These are phyloP conservation scores for Exaiptasia diaphana DNA, from an alignment of 64 coral and sea anemone species.

Conservation along the genomic window DNA sequence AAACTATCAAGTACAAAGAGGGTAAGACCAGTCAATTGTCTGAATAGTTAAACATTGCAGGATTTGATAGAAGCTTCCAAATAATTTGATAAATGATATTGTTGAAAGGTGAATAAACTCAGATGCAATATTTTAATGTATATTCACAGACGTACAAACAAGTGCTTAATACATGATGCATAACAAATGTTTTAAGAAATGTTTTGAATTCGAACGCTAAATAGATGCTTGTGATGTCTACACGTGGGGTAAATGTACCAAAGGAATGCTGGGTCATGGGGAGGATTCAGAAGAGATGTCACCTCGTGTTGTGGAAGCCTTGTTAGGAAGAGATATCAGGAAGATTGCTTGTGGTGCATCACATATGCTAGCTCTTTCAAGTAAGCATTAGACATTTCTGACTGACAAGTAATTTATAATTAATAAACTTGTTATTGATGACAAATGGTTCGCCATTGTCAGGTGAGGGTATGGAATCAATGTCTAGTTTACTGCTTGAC, in stretches of 20 bases:
- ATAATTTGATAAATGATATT: no score
- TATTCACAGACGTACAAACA: neutral
- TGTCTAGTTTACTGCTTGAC: no score
- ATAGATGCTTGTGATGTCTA: slow-evolving; percentile 87
- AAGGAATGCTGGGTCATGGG: slow-evolving; percentile 93
- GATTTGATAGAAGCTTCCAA: no score
- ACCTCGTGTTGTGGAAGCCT: slow-evolving; percentile 81
- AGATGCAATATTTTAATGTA: no score
- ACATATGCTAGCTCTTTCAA: slow-evolving; percentile 75
- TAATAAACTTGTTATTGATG: no score
- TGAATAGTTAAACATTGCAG: no score
- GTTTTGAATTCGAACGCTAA: neutral
- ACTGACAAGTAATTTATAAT: no score
- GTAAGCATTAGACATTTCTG: slow-evolving; percentile 37
- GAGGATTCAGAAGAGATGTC: slow-evolving; percentile 82
- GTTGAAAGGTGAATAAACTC: no score
- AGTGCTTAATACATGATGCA: neutral
- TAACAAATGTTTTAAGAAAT: neutral
- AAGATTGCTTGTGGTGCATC: slow-evolving; percentile 62
- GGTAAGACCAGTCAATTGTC: neutral
- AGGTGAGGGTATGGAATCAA: no score
- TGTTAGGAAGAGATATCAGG: slow-evolving; percentile 55
- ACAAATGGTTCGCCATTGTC: no score
- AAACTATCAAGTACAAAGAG: slow-evolving; percentile 40
- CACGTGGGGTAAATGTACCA: slow-evolving; percentile 87